Percentiles rank a stretch among this genome's conserved stretches.
phyloP scores from a whole-genome alignment of 2,888 invertebrate species.

The Megaustenia siamemsis region DNA sequence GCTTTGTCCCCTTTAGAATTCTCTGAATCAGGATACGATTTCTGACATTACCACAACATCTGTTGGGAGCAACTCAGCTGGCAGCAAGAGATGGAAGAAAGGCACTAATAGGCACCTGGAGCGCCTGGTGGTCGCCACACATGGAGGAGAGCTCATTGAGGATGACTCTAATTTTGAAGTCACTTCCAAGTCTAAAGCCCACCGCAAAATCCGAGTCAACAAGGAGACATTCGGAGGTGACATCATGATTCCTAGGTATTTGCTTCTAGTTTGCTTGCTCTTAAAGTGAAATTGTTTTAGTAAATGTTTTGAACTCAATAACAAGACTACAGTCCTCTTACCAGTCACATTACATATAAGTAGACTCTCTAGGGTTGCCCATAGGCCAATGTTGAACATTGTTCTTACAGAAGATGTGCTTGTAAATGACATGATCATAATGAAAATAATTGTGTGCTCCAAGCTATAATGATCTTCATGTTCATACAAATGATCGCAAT shows the following conservation, averaged over 20 bases:
- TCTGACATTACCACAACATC: conserved; percentile 68
- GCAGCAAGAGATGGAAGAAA: conserved; percentile 57
- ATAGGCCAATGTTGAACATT: too few species aligned
- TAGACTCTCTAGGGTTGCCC: too few species aligned
- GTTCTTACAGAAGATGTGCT: too few species aligned
- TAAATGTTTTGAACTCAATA: too few species aligned
- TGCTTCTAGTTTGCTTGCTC: not conserved
- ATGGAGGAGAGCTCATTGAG: conserved; percentile 66
- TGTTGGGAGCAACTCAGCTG: conserved; percentile 64
- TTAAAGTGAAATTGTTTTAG: not conserved
- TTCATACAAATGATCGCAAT: too few species aligned
- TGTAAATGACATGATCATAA: too few species aligned
- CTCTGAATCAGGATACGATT: conserved; percentile 60
- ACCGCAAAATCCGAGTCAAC: conserved; percentile 75
- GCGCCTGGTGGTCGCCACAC: conserved; percentile 57
- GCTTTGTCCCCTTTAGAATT: conserved; percentile 3
- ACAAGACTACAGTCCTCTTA: too few species aligned
- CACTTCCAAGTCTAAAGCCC: conserved; percentile 77
- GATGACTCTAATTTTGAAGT: conserved; percentile 76
- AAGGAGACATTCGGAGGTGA: conserved; percentile 74
- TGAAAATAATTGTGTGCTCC: too few species aligned
- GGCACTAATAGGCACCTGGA: conserved; percentile 53
- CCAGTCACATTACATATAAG: too few species aligned
- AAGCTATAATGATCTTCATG: too few species aligned
- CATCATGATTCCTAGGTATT: conserved; percentile 72